Evolutionary conservation across 2,113 vertebrate species (phyloP).

Genomic region (Cheirogaleus medius): DNA sequence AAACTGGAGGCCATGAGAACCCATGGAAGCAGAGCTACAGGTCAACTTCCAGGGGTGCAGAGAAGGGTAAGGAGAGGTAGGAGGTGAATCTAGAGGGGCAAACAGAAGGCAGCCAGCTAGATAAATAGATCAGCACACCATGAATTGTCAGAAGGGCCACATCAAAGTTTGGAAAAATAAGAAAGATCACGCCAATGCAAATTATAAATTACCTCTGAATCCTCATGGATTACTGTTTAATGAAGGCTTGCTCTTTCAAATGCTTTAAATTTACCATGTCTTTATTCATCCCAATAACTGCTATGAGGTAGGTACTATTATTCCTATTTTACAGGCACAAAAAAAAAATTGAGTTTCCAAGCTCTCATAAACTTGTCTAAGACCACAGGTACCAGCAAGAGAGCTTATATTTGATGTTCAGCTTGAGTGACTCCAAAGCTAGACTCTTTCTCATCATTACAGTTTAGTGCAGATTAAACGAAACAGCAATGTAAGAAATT

Average conservation of each 20-base stretch:
- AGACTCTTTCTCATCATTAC: background rate
- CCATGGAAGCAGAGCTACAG: background rate
- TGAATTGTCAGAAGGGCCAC: background rate
- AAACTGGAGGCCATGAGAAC: background rate
- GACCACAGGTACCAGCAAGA: background rate
- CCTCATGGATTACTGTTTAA: background rate
- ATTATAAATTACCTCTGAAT: slow-evolving; percentile 28
- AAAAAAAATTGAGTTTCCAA: background rate
- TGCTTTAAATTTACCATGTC: background rate
- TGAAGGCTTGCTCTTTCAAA: background rate
- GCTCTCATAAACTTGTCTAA: background rate
- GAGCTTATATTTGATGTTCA: background rate
- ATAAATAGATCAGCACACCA: background rate
- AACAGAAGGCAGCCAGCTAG: background rate
- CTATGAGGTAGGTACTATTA: background rate
- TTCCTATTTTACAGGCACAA: background rate
- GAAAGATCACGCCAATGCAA: background rate
- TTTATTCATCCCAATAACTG: background rate
- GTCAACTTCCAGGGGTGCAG: background rate
- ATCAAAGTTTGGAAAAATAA: background rate
- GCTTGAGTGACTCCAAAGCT: background rate
- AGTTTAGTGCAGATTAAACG: background rate
- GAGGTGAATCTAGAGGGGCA: background rate
- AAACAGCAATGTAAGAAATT: background rate
- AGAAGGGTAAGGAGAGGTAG: background rate